Conservation (phyloP, 64 coral and sea anemone genomes). For the Porites lutea region DNA sequence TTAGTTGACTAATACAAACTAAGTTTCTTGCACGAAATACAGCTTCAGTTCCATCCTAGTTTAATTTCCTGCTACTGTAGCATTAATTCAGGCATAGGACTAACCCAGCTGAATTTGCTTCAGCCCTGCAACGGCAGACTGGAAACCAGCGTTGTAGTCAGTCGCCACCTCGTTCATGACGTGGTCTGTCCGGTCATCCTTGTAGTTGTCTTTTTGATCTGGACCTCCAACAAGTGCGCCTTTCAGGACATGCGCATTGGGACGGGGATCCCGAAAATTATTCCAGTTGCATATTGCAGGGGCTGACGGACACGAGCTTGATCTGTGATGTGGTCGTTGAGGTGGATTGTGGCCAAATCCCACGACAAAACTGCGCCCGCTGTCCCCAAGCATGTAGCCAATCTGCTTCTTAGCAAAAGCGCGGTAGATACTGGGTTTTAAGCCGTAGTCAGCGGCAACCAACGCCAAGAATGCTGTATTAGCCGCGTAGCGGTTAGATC, state of each 20-base stretch:
- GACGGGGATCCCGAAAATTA: slow-evolving; percentile 20
- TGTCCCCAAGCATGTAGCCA: slow-evolving; percentile 92
- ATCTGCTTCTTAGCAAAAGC: slow-evolving; percentile 87
- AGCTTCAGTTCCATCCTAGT: too few relatives aligned
- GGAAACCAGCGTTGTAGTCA: slow-evolving; percentile 97
- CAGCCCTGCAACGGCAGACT: slow-evolving; percentile 83
- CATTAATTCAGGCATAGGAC: not conserved
- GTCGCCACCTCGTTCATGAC: slow-evolving; percentile 91
- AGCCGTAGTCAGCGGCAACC: slow-evolving; percentile 74
- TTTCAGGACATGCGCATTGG: slow-evolving; percentile 66
- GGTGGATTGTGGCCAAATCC: slow-evolving; percentile 85
- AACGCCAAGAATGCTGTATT: slow-evolving; percentile 94
- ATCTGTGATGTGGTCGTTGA: slow-evolving; percentile 74
- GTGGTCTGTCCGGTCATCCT: slow-evolving; percentile 75
- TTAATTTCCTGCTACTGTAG: too few relatives aligned
- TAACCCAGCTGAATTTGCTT: slow-evolving; percentile 23
- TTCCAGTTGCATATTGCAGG: slow-evolving; percentile 49
- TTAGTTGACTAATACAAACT: too few relatives aligned
- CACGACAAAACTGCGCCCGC: slow-evolving; percentile 84
- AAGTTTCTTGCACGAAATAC: too few relatives aligned
- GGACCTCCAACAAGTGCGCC: slow-evolving; percentile 86
- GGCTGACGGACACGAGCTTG: slow-evolving; percentile 73
- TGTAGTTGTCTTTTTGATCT: slow-evolving; percentile 72
- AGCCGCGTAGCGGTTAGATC: slow-evolving; percentile 85
- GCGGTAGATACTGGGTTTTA: slow-evolving; percentile 54